Evolutionary conservation across 1,140 invertebrate genomes (phyloP).

Genomic region (Conopomorpha cramerella): DNA sequence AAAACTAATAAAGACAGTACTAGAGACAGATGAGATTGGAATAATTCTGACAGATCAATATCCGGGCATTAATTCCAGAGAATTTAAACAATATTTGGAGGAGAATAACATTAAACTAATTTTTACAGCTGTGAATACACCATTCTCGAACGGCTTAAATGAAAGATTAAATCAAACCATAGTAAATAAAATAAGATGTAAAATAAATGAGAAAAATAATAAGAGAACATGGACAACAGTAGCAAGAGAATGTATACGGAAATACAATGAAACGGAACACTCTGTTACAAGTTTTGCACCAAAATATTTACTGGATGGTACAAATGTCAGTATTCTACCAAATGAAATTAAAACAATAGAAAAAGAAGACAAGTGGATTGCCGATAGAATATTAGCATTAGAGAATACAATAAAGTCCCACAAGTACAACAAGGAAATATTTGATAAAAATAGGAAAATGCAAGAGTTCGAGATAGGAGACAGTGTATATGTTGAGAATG

Average conservation of each 20-base stretch:
- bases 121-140: too few relatives aligned
- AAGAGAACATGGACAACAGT: conserved; percentile 29
- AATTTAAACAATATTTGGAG: conserved; percentile 1
- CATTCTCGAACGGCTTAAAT: too few relatives aligned
- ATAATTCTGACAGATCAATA: background rate
- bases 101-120: background rate
- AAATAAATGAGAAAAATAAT: conserved; percentile 7
- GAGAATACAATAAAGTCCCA: too few relatives aligned
- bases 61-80: background rate
- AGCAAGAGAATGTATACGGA: conserved; percentile 24
- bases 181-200: conserved; percentile 29
- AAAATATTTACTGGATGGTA: conserved; percentile 25
- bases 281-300: too few relatives aligned
- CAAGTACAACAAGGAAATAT: conserved; percentile 8
- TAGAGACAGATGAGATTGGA: too few relatives aligned
- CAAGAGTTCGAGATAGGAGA: conserved; percentile 9
- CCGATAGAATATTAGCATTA: conserved; percentile 13
- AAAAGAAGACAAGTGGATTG: conserved; percentile 4
- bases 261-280: conserved; percentile 40
- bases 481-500: too few relatives aligned
- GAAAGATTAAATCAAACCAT: conserved; percentile 23
- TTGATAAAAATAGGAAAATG: conserved; percentile 7
- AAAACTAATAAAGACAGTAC: background rate
- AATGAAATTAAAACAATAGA: conserved; percentile 15
- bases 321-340: conserved; percentile 17